phyloP scores from a whole-genome alignment of 2,113 vertebrate species.

The Octodon degus region DNA sequence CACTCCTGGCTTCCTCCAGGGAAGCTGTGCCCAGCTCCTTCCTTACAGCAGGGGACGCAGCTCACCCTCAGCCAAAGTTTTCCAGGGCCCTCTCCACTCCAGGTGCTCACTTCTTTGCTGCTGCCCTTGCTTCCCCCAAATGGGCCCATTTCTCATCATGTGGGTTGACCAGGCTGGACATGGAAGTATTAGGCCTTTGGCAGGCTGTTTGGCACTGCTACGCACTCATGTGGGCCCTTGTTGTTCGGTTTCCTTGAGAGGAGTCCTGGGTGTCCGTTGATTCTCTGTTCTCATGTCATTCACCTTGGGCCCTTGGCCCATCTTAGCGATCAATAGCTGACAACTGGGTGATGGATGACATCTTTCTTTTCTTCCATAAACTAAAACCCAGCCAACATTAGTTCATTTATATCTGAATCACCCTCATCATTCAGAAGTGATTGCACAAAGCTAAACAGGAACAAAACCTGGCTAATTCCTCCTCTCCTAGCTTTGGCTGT shows the following conservation, averaged over 20 bases:
- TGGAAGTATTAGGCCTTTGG: not conserved
- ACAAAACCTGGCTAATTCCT: constrained; percentile 3
- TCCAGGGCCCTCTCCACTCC: not conserved
- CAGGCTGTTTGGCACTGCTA: not conserved
- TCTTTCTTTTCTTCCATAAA: constrained; percentile 55
- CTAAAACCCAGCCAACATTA: constrained; percentile 3
- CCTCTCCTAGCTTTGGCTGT: not conserved
- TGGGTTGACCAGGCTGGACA: fast-evolving
- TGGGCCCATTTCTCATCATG: not conserved
- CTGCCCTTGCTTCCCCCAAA: fast-evolving
- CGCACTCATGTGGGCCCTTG: not conserved
- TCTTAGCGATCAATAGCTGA: not conserved
- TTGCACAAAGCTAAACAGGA: not conserved
- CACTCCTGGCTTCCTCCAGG: not conserved
- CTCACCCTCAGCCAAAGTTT: not conserved
- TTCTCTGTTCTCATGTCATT: not conserved
- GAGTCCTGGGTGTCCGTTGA: not conserved
- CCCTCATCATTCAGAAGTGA: constrained; percentile 29
- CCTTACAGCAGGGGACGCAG: not conserved
- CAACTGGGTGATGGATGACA: not conserved
- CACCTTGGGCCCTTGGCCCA: not conserved
- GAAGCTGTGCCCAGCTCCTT: not conserved
- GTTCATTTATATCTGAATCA: constrained; percentile 44
- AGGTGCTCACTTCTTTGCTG: not conserved
- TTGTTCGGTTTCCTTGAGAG: not conserved